Base-by-base conservation (phyloP, 2,113 vertebrate genomes). In the Mirounga angustirostris region DNA sequence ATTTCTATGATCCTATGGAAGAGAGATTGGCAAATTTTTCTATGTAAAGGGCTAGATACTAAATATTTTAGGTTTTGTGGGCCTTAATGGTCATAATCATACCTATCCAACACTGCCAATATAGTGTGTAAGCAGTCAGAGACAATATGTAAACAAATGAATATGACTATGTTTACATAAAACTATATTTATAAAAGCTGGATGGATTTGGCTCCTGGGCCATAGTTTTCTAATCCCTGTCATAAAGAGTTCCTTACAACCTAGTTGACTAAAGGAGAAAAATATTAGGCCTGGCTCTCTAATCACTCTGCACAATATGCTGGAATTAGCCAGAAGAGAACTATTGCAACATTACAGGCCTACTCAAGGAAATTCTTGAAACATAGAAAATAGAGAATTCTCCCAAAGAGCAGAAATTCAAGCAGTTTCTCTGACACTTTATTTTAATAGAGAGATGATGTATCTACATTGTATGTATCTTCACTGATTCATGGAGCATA, bases 151-250 rank as follows among this genome's bases (percentile, higher is more conserved):
- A 82, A 89, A 71, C 3, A 88, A 89, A 50, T 36, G 14, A 65
- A 83, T 91, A 1, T 33, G 22, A 61, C 11, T 86, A 28, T 33
- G 5, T 50, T 92, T 16, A 78, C 56, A 85, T 69, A 81, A 86
- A 81, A 82, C 30, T 50, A 69, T 78, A 61, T 61, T 91, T 73
- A 89, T 30, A 92, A 94, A 95, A 89, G 13, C 40, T 78, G 28
- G 12, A 10, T 84, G 15, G 18, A 59, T 82, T 95, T 81, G 26
- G 18, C n/a, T 14, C 56, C 26, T 12, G 15, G n/a, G 18, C 8
- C 58, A 87, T 13, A 87, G 24, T 78, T 69, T 67, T 2, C 3
- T 2, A 67, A 24, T 4, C 22, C 7, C 30, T 90, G 7, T 97
- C 33, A 78, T 8, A 90, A 43, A 82, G 8, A 52, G 13, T 76